Base-by-base conservation (phyloP, 1,140 invertebrate genomes). In the Drosophila bocqueti region DNA sequence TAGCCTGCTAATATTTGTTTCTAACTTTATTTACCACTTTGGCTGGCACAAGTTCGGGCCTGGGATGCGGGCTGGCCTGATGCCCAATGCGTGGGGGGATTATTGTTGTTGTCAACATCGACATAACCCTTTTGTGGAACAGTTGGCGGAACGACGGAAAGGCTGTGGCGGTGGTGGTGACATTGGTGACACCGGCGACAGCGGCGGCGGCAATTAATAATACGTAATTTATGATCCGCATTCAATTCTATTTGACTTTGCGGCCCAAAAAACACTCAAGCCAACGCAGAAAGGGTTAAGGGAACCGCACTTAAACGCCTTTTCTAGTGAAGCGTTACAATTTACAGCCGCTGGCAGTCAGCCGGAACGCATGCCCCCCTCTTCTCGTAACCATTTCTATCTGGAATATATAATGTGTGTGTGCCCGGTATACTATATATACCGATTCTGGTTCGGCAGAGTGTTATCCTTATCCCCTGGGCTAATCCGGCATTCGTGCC, bases 201-300 rank as follows among this genome's bases (percentile, higher is more conserved):
- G 45, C 52, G 61, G 57, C 79, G 71, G 71, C 76, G 34, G 85
- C 84, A 89, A 89, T 90, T 89, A 90, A 89, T 90, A 90, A 89
- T 90, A 81, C 81, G 78, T 89, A 89, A 89, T 89, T 90, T 89
- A 89, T 89, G 85, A 66, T 84, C 63, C 65, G 77, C 84, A 87
- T 87, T 87, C 81, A 69, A 72, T 66, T 82, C 49, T 71, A 84
- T 84, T 90, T 89, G 85, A 81, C 84, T 87, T 81, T 66, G 58
- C 60, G 65, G 77, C 81, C 83, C 79, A 72, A 77, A 26, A 50
- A 29, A 83, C 79, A 80, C 83, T 87, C 73, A 76, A 24, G 6
- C 24, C 34, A 36, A 21, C 11, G 47, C 45, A 16, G 61, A 79
- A 86, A 87, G 83, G 83, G 83, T 86, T 79, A 86, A 67, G n/a